Conservation (phyloP, 2,888 invertebrate species). For the Orchesella flavescens region DNA sequence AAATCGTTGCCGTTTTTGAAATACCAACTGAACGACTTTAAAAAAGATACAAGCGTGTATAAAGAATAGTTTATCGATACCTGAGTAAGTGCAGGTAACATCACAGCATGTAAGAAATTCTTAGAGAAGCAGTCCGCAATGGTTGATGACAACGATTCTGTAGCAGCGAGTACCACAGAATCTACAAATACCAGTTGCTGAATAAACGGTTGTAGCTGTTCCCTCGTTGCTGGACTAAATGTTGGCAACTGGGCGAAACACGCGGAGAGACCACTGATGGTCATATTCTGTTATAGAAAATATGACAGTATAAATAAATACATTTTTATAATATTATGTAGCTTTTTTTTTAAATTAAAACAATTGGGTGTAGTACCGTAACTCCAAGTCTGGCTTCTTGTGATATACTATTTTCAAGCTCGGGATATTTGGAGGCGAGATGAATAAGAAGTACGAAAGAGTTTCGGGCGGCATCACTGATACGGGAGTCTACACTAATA, state of each 20-base stretch:
- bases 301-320: neutral
- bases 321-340: neutral
- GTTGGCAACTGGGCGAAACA: slow-evolving; percentile 71
- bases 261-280: slow-evolving; percentile 69
- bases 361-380: too few species aligned
- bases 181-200: slow-evolving; percentile 70
- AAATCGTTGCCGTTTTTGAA: too few species aligned
- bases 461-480: slow-evolving; percentile 68
- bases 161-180: slow-evolving; percentile 67
- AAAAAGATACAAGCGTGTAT: too few species aligned
- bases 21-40: too few species aligned
- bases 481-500: slow-evolving; percentile 62
- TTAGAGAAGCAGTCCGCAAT: slow-evolving; percentile 69
- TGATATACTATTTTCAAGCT: slow-evolving; percentile 68
- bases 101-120: slow-evolving; percentile 69
- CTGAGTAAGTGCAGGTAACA: slow-evolving; percentile 70
- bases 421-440: slow-evolving; percentile 66
- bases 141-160: slow-evolving; percentile 45
- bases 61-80: slow-evolving; percentile 11
- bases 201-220: slow-evolving; percentile 68
- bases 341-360: too few species aligned
- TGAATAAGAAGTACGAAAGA: slow-evolving; percentile 70
- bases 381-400: slow-evolving; percentile 68
- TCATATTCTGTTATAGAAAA: slow-evolving; percentile 65
- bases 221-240: slow-evolving; percentile 58